Evolutionary conservation across 2,113 vertebrate species (phyloP), one percentile per base, ranked within the genome.

Genomic region (Hassar affinis): DNA sequence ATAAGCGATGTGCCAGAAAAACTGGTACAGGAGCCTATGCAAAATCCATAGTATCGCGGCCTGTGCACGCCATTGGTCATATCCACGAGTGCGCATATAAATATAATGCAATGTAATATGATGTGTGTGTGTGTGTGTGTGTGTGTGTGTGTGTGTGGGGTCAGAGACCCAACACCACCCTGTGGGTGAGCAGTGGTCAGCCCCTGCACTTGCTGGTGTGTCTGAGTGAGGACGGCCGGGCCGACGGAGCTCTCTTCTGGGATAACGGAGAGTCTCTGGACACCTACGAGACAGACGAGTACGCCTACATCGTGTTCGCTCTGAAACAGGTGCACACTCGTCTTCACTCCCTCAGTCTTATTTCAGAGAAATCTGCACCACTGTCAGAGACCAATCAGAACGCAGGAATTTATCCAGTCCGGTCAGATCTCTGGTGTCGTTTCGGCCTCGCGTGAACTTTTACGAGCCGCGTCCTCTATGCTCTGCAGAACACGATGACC

Each of bases 181-280:
- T 93, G 0, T 89, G 92, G 91, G 84, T 64, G 0, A 95, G 93
- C 78, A 93, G 88, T n/a, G 82, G 92, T 6, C 96, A 96, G 87
- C 93, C 95, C 0, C 89, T 97, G 83, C 91, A 85, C 81, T 90
- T 97, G 52, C 82, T 96, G 0, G 92, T 92, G 0, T 92, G 94
- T 59, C 91, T 97, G 30, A 93, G 94, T 8, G 91, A 88, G 0
- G 89, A 90, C 0, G 91, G 90, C 45, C 89, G 87, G 0, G 95
- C 96, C 17, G 86, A 86, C 61, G 96, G 96, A 17, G 95, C 96
- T 86, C 88, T 97, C 57, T 97, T 95, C 89, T 97, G 96, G 96
- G 96, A 97, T 0, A 95, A 97, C 0, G 94, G 96, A 0, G 94
- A 96, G 87, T 96, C 90, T 85, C 56, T 96, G 47, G 93, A 96